Conservation (phyloP, 1,140 invertebrate species). For the Atta colombica region DNA sequence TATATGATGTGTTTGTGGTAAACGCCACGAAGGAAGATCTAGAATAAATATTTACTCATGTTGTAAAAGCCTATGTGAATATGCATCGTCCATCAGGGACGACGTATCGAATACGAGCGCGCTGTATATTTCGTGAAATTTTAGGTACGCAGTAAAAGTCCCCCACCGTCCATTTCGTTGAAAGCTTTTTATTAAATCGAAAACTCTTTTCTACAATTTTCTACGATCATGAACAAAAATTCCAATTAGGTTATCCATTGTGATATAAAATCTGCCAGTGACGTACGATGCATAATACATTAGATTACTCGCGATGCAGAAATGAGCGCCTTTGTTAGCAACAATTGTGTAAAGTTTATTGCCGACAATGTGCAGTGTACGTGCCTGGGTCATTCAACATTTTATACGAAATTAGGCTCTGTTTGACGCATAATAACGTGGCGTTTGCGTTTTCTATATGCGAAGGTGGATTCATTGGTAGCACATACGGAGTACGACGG, state of each 20-base stretch:
- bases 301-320: not conserved
- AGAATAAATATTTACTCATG: conserved; percentile 43
- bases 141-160: conserved; percentile 30
- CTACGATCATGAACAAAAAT: not conserved
- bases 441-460: not conserved
- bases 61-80: conserved; percentile 51
- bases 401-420: conserved; percentile 40
- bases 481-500: not conserved
- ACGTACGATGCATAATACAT: not conserved
- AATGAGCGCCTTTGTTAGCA: not conserved
- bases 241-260: not conserved
- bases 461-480: not conserved
- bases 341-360: not conserved
- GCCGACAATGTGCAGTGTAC: not conserved
- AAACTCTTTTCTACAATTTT: conserved; percentile 25
- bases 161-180: not conserved
- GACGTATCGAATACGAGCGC: conserved; percentile 18
- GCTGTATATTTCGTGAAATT: conserved; percentile 40
- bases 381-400: not conserved
- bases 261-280: not conserved
- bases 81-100: conserved; percentile 34
- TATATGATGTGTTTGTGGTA: conserved; percentile 68
- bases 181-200: conserved; percentile 22
- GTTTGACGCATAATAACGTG: conserved; percentile 17
- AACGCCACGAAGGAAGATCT: conserved; percentile 66